Conservation (phyloP, 1,140 invertebrate species). For the Gonioctena quinquepunctata region DNA sequence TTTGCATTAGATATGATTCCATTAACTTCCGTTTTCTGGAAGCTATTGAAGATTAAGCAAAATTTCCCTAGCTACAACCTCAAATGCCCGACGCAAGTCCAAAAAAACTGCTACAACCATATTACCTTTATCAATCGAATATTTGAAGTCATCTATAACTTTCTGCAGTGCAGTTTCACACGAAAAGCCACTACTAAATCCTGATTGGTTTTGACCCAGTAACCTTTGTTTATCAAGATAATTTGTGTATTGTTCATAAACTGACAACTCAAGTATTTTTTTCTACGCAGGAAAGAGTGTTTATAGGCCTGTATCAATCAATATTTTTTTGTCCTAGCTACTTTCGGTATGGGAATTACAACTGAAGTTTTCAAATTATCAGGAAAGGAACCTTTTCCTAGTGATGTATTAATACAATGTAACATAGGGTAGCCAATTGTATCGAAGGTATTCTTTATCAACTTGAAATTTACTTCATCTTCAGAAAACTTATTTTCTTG, state of each 20-base stretch:
- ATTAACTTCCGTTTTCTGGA: too few species aligned
- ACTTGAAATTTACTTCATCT: conserved; percentile 9
- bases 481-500: neutral
- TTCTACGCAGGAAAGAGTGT: neutral
- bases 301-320: neutral
- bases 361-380: neutral
- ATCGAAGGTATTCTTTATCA: conserved; percentile 9
- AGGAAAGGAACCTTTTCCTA: too few species aligned
- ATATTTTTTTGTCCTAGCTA: neutral
- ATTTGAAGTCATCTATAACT: too few species aligned
- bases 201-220: neutral
- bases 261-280: neutral
- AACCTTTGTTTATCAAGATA: neutral
- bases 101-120: too few species aligned
- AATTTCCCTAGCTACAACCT: neutral
- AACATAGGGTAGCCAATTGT: neutral
- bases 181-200: too few species aligned
- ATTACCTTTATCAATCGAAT: too few species aligned
- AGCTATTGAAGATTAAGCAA: neutral
- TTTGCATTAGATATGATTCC: neutral
- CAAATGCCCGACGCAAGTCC: neutral
- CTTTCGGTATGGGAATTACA: neutral
- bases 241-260: conserved; percentile 2
- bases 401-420: neutral
- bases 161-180: too few species aligned